A percentile compares a stretch with the other conserved stretches of the same genome.
phyloP scores from a whole-genome alignment of 2,797 vertebrate species.

The Euphonia xanthogaster region DNA sequence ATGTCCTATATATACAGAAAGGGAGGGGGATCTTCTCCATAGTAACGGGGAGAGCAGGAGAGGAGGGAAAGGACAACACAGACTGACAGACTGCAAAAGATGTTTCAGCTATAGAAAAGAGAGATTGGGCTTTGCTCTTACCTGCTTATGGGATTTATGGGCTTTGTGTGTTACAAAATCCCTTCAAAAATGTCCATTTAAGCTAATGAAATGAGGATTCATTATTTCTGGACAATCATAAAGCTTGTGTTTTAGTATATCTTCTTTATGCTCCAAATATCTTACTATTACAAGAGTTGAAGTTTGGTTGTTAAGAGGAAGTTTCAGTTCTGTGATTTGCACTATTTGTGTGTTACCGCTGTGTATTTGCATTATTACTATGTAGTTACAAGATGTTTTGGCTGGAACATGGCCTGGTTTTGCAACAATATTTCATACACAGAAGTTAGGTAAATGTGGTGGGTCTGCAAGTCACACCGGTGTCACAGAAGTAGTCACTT shows the following conservation, averaged over 20 bases:
- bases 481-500: neutral
- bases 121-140: neutral
- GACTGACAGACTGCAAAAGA: neutral
- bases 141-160: neutral
- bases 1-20: constrained; percentile 43
- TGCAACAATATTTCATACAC: neutral
- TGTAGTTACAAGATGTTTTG: neutral
- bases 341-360: rapidly evolving
- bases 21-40: constrained; percentile 27
- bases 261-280: neutral
- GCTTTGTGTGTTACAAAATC: neutral
- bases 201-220: neutral
- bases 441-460: neutral
- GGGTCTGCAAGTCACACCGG: neutral
- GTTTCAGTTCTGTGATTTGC: neutral
- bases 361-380: neutral
- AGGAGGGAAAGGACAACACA: neutral
- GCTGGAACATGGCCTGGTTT: neutral
- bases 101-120: neutral
- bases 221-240: neutral
- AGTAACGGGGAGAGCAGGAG: neutral
- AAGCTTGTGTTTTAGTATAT: neutral
- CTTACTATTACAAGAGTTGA: neutral
- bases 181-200: neutral
- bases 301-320: neutral